These are phyloP conservation scores for Neuroterus valhalla DNA, from an alignment of 1,140 invertebrate genomes.

Conservation along the genomic window DNA sequence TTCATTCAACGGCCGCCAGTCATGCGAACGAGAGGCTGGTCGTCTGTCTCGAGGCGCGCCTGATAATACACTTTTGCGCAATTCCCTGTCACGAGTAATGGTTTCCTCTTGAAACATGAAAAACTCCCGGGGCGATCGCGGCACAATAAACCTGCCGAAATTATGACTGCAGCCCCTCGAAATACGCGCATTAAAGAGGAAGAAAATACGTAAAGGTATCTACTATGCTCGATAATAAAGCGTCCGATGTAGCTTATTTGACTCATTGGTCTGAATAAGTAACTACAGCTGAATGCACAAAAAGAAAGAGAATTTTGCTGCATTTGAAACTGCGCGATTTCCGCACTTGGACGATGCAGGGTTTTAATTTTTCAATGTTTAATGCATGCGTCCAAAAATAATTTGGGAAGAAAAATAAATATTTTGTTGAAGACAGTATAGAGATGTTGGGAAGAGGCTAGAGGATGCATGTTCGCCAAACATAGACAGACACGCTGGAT, in stretches of 20 bases:
- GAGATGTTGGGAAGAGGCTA: too few relatives aligned
- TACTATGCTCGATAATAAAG: conserved; percentile 19
- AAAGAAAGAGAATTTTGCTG: background rate
- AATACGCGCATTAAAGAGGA: conserved; percentile 52
- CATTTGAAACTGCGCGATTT: conserved; percentile 23
- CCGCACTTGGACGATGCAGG: background rate
- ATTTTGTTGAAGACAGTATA: too few relatives aligned
- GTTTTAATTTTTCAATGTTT: background rate
- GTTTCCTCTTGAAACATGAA: conserved; percentile 65
- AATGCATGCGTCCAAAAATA: too few relatives aligned
- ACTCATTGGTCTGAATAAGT: conserved; percentile 24
- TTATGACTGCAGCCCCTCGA: conserved; percentile 62
- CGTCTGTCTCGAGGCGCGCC: conserved; percentile 64
- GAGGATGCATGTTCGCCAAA: too few relatives aligned
- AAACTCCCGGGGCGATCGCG: conserved; percentile 54
- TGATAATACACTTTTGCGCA: conserved; percentile 65
- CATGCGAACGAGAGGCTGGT: conserved; percentile 56
- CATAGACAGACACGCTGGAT: too few relatives aligned
- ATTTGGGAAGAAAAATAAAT: too few relatives aligned
- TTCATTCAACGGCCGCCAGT: conserved; percentile 49
- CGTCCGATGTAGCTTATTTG: conserved; percentile 28
- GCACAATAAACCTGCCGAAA: conserved; percentile 68
- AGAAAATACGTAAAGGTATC: conserved; percentile 21
- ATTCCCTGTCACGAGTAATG: conserved; percentile 67
- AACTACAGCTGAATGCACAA: conserved; percentile 13